Conservation (phyloP, 2,113 vertebrate species). For the Apeltes quadracus region DNA sequence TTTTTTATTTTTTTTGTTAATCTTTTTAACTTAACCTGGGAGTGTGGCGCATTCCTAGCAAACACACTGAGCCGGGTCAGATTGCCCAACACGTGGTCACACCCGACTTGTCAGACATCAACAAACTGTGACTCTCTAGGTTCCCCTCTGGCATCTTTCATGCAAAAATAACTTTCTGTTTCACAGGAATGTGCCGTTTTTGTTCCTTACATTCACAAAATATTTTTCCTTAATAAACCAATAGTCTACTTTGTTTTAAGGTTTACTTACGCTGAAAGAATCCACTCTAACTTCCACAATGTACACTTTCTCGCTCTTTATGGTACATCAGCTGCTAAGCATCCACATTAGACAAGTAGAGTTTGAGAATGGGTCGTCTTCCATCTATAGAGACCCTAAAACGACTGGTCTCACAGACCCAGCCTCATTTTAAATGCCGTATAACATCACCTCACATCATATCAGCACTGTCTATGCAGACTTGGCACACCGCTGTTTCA, state of each 20-base stretch:
- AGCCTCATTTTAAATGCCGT: not conserved
- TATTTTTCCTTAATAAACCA: not conserved
- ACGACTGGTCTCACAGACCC: not conserved
- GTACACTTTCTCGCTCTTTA: not conserved
- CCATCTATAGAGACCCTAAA: not conserved
- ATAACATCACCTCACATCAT: not conserved
- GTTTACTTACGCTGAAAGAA: not conserved
- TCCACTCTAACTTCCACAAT: not conserved
- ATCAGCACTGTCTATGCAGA: not conserved
- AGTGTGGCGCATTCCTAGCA: not conserved
- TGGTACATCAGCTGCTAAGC: not conserved
- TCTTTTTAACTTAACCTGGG: not conserved
- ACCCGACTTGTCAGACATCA: not conserved
- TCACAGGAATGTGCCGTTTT: not conserved
- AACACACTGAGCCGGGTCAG: not conserved
- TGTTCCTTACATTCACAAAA: not conserved
- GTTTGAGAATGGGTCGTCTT: not conserved
- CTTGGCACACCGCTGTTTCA: conserved; percentile 3
- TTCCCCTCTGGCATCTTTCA: not conserved
- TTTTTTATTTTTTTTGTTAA: not conserved
- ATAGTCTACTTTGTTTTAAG: not conserved
- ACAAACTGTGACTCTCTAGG: not conserved
- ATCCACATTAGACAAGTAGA: not conserved
- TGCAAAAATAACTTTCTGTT: not conserved
- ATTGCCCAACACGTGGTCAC: not conserved